Evolutionary conservation across 2,888 invertebrate species (phyloP).

Genomic region (Pristionchus arcanus): DNA sequence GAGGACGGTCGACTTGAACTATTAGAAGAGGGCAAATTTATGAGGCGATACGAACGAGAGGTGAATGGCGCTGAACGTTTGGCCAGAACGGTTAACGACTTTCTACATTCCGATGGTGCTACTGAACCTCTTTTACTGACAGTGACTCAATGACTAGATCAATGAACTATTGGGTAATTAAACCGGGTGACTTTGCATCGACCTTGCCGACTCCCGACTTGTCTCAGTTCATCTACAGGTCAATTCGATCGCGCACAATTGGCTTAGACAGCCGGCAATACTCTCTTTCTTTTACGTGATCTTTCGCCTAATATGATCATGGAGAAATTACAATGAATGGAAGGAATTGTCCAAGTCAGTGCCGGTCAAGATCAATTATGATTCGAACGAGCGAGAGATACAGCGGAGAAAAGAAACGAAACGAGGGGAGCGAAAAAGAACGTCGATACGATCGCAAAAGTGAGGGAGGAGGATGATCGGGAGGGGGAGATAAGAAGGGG

Average conservation of each 20-base stretch:
- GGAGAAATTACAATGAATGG: background rate
- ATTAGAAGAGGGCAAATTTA: background rate
- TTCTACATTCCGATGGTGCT: background rate
- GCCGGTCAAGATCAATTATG: conserved; percentile 21
- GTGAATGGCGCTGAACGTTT: background rate
- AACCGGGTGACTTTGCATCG: background rate
- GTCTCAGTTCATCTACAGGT: background rate
- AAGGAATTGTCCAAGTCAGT: background rate
- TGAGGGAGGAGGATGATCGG: conserved; percentile 40
- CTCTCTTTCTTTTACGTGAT: background rate
- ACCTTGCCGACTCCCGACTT: background rate
- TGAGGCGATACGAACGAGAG: background rate
- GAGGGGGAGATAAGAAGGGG: background rate
- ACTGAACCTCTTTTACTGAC: background rate
- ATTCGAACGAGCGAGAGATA: background rate
- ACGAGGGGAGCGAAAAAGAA: background rate
- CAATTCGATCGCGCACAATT: background rate
- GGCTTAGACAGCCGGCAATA: background rate
- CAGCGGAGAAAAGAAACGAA: background rate
- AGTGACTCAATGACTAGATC: background rate
- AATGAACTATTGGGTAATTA: background rate
- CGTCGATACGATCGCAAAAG: conserved; percentile 39
- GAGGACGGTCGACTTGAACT: background rate
- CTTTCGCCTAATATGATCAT: background rate
- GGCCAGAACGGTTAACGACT: background rate